phyloP scores from a whole-genome alignment of 2,113 vertebrate species.

The Verasper variegatus region DNA sequence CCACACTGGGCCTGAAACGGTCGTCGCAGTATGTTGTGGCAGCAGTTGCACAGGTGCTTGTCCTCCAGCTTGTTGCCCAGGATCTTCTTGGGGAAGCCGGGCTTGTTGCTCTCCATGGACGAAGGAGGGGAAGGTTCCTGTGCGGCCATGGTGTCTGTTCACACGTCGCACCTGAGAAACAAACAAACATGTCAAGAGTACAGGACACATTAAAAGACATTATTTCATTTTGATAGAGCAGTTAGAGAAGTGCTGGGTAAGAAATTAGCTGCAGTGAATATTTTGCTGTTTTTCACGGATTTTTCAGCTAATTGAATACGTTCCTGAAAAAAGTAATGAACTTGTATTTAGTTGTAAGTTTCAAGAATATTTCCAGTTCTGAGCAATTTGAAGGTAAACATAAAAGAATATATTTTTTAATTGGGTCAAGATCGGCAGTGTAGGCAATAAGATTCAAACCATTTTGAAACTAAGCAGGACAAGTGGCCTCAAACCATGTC shows the following conservation, averaged over 20 bases:
- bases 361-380: too few relatives aligned
- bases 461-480: neutral
- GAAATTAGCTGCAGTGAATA: neutral
- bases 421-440: neutral
- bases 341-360: too few relatives aligned
- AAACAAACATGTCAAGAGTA: neutral
- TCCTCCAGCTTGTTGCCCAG: conserved; percentile 91
- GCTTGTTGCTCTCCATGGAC: conserved; percentile 88
- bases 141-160: conserved; percentile 79
- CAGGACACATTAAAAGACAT: neutral
- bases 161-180: conserved; percentile 63
- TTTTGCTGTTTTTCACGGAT: too few relatives aligned
- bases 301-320: neutral
- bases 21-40: conserved; percentile 89
- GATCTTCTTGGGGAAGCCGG: conserved; percentile 91
- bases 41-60: conserved; percentile 95
- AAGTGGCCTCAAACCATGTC: neutral
- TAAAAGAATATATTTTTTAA: too few relatives aligned
- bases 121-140: conserved; percentile 88
- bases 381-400: too few relatives aligned
- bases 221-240: conserved; percentile 5
- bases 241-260: neutral
- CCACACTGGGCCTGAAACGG: conserved; percentile 96
- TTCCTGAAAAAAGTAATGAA: neutral
- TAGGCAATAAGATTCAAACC: neutral